Conservation (phyloP, 2,113 vertebrate species). For the Caloenas nicobarica region DNA sequence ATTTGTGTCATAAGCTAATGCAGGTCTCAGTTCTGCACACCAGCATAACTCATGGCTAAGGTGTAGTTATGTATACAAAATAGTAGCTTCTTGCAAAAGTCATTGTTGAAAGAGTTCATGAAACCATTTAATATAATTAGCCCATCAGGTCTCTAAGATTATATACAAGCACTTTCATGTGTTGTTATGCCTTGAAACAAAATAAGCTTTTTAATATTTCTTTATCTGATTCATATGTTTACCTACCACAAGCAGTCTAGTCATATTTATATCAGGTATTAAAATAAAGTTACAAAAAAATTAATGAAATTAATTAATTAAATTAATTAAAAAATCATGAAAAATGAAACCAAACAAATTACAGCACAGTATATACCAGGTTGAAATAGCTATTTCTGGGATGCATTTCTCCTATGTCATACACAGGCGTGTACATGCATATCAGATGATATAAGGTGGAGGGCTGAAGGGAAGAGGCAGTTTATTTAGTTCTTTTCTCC, state of each 20-base stretch:
- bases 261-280: background rate
- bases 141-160: background rate
- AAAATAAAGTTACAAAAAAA: background rate
- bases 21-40: background rate
- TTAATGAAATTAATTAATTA: background rate
- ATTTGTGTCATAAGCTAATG: background rate
- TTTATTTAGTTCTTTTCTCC: background rate
- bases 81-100: background rate
- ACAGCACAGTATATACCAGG: background rate
- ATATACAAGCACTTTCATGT: background rate
- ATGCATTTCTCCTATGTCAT: background rate
- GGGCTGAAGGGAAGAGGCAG: background rate
- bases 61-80: background rate
- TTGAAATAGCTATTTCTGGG: background rate
- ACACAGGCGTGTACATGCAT: background rate
- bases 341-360: background rate
- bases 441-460: background rate
- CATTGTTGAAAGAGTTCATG: background rate
- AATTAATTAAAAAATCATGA: background rate
- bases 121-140: background rate
- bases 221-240: background rate
- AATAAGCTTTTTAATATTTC: background rate
- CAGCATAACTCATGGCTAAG: background rate
- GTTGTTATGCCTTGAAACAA: background rate
- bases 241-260: background rate